Evolutionary conservation across 2,888 invertebrate genomes (phyloP).

Genomic region (Drosophila cognata): DNA sequence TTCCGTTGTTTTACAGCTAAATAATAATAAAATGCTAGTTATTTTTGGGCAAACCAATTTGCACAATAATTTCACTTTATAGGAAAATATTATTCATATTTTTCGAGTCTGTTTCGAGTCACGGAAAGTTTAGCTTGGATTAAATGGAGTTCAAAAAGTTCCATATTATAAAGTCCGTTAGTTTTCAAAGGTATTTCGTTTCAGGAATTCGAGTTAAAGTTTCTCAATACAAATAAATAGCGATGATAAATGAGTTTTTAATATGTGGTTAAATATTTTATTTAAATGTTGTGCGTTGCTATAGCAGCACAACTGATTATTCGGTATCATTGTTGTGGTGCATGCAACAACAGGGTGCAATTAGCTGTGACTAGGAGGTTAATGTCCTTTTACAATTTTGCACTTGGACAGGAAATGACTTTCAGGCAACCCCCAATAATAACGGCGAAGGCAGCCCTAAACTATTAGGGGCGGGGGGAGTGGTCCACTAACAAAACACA

Average conservation of each 20-base stretch:
- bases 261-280: neutral
- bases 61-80: neutral
- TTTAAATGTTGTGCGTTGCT: neutral
- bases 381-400: constrained; percentile 59
- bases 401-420: constrained; percentile 58
- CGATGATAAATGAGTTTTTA: neutral
- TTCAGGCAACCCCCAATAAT: constrained; percentile 57
- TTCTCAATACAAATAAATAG: too few species aligned
- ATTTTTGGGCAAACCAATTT: neutral
- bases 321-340: neutral
- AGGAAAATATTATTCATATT: neutral
- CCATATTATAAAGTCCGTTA: neutral
- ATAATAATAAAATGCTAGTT: neutral
- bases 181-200: neutral
- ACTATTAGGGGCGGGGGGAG: neutral
- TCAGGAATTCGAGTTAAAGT: neutral
- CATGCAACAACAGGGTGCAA: constrained; percentile 26
- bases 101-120: neutral
- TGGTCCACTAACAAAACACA: constrained; percentile 2
- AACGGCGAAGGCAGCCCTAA: constrained; percentile 17
- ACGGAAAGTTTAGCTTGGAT: neutral
- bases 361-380: constrained; percentile 54
- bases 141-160: neutral
- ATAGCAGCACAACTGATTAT: neutral
- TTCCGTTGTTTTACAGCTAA: neutral